Evolutionary conservation across 2,113 vertebrate species (phyloP).

Genomic region (Phalacrocorax pelagicus): DNA sequence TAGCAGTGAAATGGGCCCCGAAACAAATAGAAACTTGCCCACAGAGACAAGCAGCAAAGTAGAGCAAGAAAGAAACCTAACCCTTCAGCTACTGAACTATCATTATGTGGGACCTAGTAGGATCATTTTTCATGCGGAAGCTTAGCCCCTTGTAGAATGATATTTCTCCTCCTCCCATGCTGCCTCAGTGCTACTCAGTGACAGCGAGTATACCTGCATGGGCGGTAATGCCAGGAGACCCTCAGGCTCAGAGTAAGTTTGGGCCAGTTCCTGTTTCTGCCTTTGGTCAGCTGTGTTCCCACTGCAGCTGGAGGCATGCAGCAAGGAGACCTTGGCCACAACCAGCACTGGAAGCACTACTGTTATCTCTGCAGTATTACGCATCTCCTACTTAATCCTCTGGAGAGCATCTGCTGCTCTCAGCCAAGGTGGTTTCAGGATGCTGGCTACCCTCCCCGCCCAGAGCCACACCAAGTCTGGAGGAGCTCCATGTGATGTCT

Average conservation of each 20-base stretch:
- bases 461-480: not conserved
- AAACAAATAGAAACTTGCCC: not conserved
- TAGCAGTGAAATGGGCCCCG: not conserved
- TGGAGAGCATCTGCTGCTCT: not conserved
- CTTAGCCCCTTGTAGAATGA: not conserved
- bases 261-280: not conserved
- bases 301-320: not conserved
- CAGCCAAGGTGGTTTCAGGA: not conserved
- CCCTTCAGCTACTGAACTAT: not conserved
- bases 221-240: not conserved
- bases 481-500: rapidly evolving
- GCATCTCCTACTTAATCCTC: not conserved
- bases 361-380: not conserved
- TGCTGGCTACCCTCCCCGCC: rapidly evolving
- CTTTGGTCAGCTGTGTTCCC: not conserved
- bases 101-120: not conserved
- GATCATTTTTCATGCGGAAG: not conserved
- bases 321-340: not conserved
- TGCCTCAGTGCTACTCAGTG: too few species aligned
- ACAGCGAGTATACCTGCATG: rapidly evolving
- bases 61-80: not conserved
- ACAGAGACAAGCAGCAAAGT: not conserved
- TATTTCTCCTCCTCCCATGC: not conserved
- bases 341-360: not conserved
- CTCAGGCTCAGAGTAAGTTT: not conserved